Evolutionary conservation across 2,113 vertebrate genomes (phyloP).

Genomic region (Pygoscelis adeliae): DNA sequence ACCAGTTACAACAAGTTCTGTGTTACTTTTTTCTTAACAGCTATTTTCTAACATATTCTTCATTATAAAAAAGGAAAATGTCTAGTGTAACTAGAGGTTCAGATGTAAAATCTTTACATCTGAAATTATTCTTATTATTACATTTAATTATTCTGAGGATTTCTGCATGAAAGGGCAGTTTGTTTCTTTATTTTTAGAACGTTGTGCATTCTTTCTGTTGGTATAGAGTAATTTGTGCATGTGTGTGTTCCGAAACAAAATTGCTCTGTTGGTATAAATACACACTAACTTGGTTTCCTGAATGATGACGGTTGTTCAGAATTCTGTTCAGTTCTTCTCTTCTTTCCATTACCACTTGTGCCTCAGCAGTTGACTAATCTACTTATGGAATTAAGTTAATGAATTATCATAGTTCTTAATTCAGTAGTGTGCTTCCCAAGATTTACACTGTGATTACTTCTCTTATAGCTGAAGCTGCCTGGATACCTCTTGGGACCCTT

Average conservation of each 20-base stretch:
- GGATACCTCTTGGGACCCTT: neutral
- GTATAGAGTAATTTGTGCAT: neutral
- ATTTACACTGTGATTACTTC: neutral
- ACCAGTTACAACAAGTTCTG: conserved; percentile 17
- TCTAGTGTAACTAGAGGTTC: neutral
- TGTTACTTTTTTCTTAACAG: neutral
- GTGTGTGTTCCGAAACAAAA: neutral
- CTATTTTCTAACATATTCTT: neutral
- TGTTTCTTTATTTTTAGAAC: neutral
- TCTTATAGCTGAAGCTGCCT: neutral
- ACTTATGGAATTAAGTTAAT: neutral
- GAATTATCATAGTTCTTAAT: neutral
- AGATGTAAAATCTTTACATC: neutral
- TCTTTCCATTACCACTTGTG: neutral
- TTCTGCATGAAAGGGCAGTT: neutral
- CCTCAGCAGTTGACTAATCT: neutral
- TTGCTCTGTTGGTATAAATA: neutral
- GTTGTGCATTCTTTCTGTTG: neutral
- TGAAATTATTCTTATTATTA: no score
- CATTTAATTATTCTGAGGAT: neutral
- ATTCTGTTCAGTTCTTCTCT: neutral
- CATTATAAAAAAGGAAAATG: neutral
- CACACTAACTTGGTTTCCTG: neutral
- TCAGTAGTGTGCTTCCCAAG: neutral
- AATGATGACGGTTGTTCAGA: neutral